Evolutionary conservation across 2,888 invertebrate species (phyloP).

Genomic region (Eristalis intricaria): DNA sequence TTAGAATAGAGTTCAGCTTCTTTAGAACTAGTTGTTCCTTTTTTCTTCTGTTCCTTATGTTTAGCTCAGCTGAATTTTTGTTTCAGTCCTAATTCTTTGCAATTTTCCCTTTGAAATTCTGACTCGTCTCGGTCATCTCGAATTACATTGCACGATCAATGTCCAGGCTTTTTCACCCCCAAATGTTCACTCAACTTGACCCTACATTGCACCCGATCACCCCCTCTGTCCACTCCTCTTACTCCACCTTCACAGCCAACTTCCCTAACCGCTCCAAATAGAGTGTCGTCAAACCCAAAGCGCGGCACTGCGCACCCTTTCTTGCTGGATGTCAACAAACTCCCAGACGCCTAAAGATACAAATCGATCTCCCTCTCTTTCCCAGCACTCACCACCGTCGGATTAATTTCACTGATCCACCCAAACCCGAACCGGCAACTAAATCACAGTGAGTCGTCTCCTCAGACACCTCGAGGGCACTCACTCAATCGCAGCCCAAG

Average conservation of each 20-base stretch:
- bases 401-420: slow-evolving; percentile 69
- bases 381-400: not conserved
- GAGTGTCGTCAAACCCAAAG: not conserved
- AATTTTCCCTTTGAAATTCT: not conserved
- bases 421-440: slow-evolving; percentile 42
- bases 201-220: not conserved
- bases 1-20: too few species aligned
- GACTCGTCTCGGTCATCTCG: not conserved
- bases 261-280: not conserved
- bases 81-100: too few species aligned
- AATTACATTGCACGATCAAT: too few species aligned
- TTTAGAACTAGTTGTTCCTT: too few species aligned
- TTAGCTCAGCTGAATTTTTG: too few species aligned
- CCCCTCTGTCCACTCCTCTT: not conserved
- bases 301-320: not conserved
- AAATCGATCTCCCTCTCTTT: slow-evolving; percentile 48
- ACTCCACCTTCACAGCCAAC: not conserved
- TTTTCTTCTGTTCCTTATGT: too few species aligned
- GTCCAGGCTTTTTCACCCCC: too few species aligned
- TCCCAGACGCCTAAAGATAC: slow-evolving; percentile 41
- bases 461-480: slow-evolving; percentile 59
- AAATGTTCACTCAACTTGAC: not conserved
- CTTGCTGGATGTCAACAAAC: slow-evolving; percentile 46
- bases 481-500: slow-evolving; percentile 12
- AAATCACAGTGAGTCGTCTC: slow-evolving; percentile 26